Evolutionary conservation across 2,113 vertebrate species (phyloP), one percentile per base, ranked within the genome.

Genomic region (Noturus placidus): DNA sequence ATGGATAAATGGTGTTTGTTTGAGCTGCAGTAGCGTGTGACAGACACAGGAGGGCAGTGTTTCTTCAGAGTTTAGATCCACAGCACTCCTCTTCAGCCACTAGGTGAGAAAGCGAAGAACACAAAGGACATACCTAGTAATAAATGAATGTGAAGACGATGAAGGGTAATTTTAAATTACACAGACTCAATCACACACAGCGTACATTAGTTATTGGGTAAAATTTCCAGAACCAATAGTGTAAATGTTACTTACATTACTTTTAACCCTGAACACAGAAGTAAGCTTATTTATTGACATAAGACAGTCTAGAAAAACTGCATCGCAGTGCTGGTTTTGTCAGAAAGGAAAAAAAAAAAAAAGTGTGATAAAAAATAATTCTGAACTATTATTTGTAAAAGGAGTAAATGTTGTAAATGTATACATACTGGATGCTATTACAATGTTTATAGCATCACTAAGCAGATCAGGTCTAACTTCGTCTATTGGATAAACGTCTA

Each of bases 11-110:
- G 33, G 22, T 9, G 42, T 17, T n/a, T 30, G 72, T 67, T 46
- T 56, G 27, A n/a, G 76, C 76, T 76, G 82, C 87, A 86, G 89
- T 83, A 88, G 87, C 78, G 72, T 50, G 81, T 52, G 85, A 70
- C 27, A 15, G 63, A 67, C 69, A 38, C 85, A 82, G 52, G 77
- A 54, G 50, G 69, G 76, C 79, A 86, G 84, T 84, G 87, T 90
- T 84, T 65, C 46, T 61, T 76, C 54, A 33, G 86, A 85, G 56
- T 57, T 67, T 10, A 57, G 33, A 85, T 82, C 76, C 89, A 83
- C 79, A 70, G 79, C 80, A 70, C 84, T 85, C 56, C 69, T 85
- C 82, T 79, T 85, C 59, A 61, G 83, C 86, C 77, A 59, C 69
- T 4, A 19, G 46, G n/a, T 27, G 52, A 50, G 54, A 50, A 87